These are phyloP conservation scores for Geopemphigus sp. DNA, from an alignment of 1,140 invertebrate genomes.

Conservation along the genomic window DNA sequence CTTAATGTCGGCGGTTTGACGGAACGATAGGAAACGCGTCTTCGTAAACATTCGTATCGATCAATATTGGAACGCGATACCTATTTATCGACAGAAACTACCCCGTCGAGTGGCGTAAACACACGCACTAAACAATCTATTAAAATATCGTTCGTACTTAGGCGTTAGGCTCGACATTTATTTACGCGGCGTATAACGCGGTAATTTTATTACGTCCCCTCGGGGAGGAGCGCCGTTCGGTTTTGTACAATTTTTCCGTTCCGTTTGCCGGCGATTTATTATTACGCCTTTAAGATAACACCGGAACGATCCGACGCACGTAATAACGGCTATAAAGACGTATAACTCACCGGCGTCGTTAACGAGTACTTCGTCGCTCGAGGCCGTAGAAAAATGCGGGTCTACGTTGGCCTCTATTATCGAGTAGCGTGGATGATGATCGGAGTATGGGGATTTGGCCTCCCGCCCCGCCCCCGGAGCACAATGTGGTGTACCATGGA, in stretches of 20 bases:
- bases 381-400: conserved; percentile 21
- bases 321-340: conserved; percentile 8
- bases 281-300: conserved; percentile 21
- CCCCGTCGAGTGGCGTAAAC: too few species aligned
- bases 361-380: conserved; percentile 25
- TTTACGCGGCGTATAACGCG: background rate
- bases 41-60: too few species aligned
- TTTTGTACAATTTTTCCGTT: background rate
- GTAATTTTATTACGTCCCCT: conserved; percentile 15
- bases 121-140: too few species aligned
- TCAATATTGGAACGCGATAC: too few species aligned
- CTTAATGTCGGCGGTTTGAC: too few species aligned
- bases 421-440: background rate
- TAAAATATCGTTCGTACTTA: background rate
- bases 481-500: background rate
- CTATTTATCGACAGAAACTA: too few species aligned
- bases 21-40: too few species aligned
- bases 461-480: background rate
- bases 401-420: conserved; percentile 19
- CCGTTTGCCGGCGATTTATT: background rate
- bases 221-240: background rate
- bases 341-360: conserved; percentile 3
- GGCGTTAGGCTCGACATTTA: background rate
- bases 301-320: background rate
- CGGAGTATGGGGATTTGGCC: background rate